A percentile compares a stretch with the other conserved stretches of the same genome.
These are phyloP conservation scores for Thymallus thymallus DNA, from an alignment of 2,113 vertebrate species.

Conservation along the genomic window DNA sequence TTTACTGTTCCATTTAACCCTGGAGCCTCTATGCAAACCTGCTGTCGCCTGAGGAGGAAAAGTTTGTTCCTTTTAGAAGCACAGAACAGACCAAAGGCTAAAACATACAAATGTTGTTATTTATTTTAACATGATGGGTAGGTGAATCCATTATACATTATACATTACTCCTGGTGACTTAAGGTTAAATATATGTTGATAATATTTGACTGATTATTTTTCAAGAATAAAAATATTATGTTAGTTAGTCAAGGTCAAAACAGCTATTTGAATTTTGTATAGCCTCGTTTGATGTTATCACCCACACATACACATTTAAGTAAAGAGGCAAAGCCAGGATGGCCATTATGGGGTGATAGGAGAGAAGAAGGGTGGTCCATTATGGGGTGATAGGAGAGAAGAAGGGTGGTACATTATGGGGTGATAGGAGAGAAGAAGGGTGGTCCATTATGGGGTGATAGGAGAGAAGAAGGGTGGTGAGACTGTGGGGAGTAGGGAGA, in stretches of 20 bases:
- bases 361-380: neutral
- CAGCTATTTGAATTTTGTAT: too few relatives aligned
- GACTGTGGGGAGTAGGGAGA: too few relatives aligned
- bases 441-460: too few relatives aligned
- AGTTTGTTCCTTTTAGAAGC: neutral
- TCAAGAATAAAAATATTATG: too few relatives aligned
- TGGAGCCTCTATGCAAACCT: conserved; percentile 17
- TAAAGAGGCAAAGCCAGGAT: neutral
- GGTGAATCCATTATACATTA: neutral
- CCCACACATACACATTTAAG: neutral
- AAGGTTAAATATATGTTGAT: too few relatives aligned
- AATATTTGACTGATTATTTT: too few relatives aligned
- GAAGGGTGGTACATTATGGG: neutral
- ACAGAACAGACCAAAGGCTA: conserved; percentile 6
- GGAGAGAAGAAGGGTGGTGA: too few relatives aligned
- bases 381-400: neutral
- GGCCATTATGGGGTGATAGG: neutral
- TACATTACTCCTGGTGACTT: conserved; percentile 5
- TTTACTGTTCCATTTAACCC: conserved; percentile 55
- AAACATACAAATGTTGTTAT: neutral
- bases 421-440: too few relatives aligned
- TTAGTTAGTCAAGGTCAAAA: too few relatives aligned
- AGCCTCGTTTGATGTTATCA: too few relatives aligned
- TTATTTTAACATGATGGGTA: neutral
- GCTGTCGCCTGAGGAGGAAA: conserved; percentile 22